These are phyloP conservation scores for Sebastes glaucus DNA, from an alignment of 2,797 vertebrate genomes.

Conservation along the genomic window DNA sequence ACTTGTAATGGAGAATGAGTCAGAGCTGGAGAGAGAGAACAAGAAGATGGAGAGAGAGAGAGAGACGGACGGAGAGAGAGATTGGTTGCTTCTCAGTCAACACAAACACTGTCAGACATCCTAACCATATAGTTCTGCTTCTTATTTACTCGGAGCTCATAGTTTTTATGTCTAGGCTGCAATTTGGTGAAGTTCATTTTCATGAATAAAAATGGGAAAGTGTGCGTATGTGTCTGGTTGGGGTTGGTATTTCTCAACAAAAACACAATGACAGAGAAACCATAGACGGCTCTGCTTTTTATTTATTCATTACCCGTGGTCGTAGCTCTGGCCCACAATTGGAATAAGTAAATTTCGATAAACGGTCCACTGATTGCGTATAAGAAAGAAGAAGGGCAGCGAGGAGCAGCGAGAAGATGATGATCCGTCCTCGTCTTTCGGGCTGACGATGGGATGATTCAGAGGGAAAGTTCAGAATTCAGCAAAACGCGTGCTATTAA, in stretches of 20 bases:
- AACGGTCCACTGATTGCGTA: slow-evolving; percentile 49
- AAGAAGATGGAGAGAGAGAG: slow-evolving; percentile 41
- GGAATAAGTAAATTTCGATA: slow-evolving; percentile 45
- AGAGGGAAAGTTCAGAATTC: slow-evolving; percentile 67
- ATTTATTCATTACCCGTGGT: slow-evolving; percentile 44
- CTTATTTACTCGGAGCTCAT: slow-evolving; percentile 42
- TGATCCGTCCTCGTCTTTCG: slow-evolving; percentile 34
- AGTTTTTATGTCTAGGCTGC: slow-evolving; percentile 32
- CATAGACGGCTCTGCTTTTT: slow-evolving; percentile 43
- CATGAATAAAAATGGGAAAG: slow-evolving; percentile 36
- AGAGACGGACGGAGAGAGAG: slow-evolving; percentile 27
- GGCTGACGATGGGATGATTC: slow-evolving; percentile 55
- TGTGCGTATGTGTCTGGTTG: slow-evolving; percentile 30
- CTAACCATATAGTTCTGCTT: slow-evolving; percentile 54
- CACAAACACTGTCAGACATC: slow-evolving; percentile 44
- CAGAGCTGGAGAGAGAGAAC: slow-evolving; percentile 59
- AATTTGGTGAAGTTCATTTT: slow-evolving; percentile 45
- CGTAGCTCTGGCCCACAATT: slow-evolving; percentile 28
- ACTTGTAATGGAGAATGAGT: slow-evolving; percentile 75
- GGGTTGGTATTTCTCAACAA: slow-evolving; percentile 38
- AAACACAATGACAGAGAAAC: slow-evolving; percentile 53
- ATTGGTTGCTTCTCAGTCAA: slow-evolving; percentile 39
- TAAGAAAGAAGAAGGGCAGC: slow-evolving; percentile 26
- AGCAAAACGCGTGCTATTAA: slow-evolving; percentile 68
- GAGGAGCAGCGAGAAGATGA: slow-evolving; percentile 29